A percentile compares a stretch with the other conserved stretches of the same genome.
These are phyloP conservation scores for Andrena hattorfiana DNA, from an alignment of 2,888 invertebrate genomes.

Conservation along the genomic window DNA sequence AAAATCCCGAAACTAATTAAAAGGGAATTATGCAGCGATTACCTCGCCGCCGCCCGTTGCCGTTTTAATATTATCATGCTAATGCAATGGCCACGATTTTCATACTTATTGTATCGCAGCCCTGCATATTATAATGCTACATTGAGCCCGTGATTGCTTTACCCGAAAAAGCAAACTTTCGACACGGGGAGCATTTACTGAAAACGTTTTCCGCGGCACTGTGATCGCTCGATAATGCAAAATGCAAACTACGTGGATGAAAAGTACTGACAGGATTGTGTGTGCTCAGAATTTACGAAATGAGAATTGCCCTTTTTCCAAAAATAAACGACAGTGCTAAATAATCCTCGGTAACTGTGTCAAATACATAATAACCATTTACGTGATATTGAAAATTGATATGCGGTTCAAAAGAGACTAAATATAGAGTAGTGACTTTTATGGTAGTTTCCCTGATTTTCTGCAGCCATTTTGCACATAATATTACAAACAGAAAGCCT, in stretches of 20 bases:
- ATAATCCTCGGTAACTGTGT: too few relatives aligned
- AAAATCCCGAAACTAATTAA: not conserved
- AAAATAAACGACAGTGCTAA: too few relatives aligned
- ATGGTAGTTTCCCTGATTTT: too few relatives aligned
- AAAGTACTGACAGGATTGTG: not conserved
- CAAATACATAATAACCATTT: too few relatives aligned
- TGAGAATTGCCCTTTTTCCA: not conserved
- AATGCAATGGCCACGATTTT: conserved; percentile 13
- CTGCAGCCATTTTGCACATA: too few relatives aligned
- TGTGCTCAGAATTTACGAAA: not conserved
- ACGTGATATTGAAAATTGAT: too few relatives aligned
- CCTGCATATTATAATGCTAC: not conserved
- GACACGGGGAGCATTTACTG: not conserved
- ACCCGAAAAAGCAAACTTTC: not conserved
- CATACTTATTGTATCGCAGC: not conserved
- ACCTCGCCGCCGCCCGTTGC: not conserved
- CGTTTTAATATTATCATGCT: conserved; percentile 11
- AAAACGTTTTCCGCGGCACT: not conserved
- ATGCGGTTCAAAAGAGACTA: too few relatives aligned
- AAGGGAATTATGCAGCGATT: conserved; percentile 17
- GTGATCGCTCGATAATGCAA: not conserved
- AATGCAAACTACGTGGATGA: not conserved
- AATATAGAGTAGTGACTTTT: too few relatives aligned
- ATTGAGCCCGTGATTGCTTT: conserved; percentile 1
- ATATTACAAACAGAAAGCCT: too few relatives aligned